A percentile compares a stretch with the other conserved stretches of the same genome.
Evolutionary conservation across 2,797 vertebrate genomes (phyloP).

Genomic region (Neopelma chrysocephalum): DNA sequence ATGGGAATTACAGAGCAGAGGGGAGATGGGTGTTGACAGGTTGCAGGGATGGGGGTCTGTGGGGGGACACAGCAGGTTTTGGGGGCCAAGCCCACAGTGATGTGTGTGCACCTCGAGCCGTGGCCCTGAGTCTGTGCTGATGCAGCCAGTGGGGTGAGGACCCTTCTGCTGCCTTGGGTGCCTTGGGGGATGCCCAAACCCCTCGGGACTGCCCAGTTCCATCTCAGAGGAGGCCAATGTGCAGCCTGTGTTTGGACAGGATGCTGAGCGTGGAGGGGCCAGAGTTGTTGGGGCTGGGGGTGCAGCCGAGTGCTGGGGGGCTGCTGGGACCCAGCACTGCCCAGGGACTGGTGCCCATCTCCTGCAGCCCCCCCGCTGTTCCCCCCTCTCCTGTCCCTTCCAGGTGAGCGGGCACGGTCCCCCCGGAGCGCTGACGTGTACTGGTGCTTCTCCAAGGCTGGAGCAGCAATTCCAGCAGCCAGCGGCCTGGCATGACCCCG

Average conservation of each 20-base stretch:
- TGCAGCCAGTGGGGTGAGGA: rapidly evolving
- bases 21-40: rapidly evolving
- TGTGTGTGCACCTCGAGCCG: neutral
- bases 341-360: neutral
- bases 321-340: rapidly evolving
- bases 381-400: neutral
- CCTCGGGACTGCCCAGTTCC: rapidly evolving
- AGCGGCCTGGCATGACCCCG: neutral
- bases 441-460: neutral
- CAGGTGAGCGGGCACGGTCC: neutral
- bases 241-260: rapidly evolving
- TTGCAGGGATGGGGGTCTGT: rapidly evolving
- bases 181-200: rapidly evolving
- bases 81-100: neutral
- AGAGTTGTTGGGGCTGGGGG: neutral
- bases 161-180: rapidly evolving
- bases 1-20: neutral
- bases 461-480: neutral
- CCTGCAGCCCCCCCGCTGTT: rapidly evolving
- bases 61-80: rapidly evolving
- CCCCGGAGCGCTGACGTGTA: neutral
- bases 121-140: rapidly evolving
- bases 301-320: neutral
- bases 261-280: rapidly evolving
- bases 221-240: rapidly evolving